Conservation (phyloP, 2,888 invertebrate species). For the Tinea trinotella region DNA sequence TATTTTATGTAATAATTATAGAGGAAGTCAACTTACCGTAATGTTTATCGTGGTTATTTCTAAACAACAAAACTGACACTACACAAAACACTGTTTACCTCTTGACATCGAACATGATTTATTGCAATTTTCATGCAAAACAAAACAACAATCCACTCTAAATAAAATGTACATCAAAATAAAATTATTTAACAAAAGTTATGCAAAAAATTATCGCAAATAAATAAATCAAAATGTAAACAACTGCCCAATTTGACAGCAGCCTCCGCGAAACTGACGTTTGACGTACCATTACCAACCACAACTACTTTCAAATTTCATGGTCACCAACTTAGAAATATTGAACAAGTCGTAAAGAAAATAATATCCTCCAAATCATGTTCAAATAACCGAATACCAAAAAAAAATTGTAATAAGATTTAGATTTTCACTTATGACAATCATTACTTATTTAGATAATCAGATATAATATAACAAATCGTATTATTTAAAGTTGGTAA, state of each 20-base stretch:
- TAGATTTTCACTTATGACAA: no score
- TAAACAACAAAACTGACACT: slow-evolving; percentile 66
- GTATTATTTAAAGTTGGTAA: no score
- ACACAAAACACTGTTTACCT: slow-evolving; percentile 54
- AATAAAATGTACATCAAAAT: slow-evolving; percentile 57
- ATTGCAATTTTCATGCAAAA: slow-evolving; percentile 38
- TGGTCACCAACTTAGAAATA: slow-evolving; percentile 29
- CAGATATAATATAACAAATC: no score
- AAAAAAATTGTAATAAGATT: no score
- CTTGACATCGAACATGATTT: slow-evolving; percentile 68
- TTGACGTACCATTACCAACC: slow-evolving; percentile 47
- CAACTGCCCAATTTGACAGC: slow-evolving; percentile 69
- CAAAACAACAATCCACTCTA: slow-evolving; percentile 50
- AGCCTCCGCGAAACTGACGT: slow-evolving; percentile 59
- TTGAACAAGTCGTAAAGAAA: not conserved
- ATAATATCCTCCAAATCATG: no score
- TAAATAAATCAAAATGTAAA: slow-evolving; percentile 68
- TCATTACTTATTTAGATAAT: no score
- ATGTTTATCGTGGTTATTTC: slow-evolving; percentile 64
- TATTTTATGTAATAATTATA: slow-evolving; percentile 20
- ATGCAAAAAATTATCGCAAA: slow-evolving; percentile 65
- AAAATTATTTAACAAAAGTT: slow-evolving; percentile 63
- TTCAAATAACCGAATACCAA: no score
- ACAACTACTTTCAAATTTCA: slow-evolving; percentile 48
- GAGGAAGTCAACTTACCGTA: slow-evolving; percentile 48